phyloP scores from a whole-genome alignment of 2,113 vertebrate genomes.

The Hyla sarda region DNA sequence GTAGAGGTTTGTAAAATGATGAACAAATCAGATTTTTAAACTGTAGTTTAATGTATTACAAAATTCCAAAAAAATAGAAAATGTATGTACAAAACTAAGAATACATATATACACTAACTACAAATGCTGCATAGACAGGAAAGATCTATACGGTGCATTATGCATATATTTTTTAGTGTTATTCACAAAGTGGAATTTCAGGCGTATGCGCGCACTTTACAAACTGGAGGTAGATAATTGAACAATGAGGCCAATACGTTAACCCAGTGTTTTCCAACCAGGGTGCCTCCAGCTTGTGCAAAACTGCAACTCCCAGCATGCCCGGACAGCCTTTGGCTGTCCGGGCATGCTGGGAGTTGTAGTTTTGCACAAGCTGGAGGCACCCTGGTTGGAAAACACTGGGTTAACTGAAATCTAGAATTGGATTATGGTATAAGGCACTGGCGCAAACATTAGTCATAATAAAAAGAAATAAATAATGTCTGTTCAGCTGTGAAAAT shows the following conservation, averaged over 20 bases:
- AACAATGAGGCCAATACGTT: too few species aligned
- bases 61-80: slow-evolving; percentile 37
- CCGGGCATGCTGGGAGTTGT: too few species aligned
- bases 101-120: slow-evolving; percentile 45
- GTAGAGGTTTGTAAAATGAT: not conserved
- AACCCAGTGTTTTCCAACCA: too few species aligned
- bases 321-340: too few species aligned
- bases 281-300: too few species aligned
- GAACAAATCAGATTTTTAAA: not conserved
- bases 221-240: slow-evolving; percentile 2
- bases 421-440: not conserved
- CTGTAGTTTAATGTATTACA: slow-evolving; percentile 46
- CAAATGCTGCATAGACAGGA: not conserved
- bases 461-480: not conserved
- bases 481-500: too few species aligned
- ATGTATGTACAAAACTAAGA: slow-evolving; percentile 34
- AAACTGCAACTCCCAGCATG: too few species aligned
- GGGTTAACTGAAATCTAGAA: not conserved
- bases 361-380: too few species aligned
- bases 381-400: not conserved
- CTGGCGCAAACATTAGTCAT: not conserved
- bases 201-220: not conserved
- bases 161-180: not conserved
- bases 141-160: not conserved
- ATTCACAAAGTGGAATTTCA: not conserved